phyloP scores from a whole-genome alignment of 1,140 invertebrate genomes.

The Pararge aegeria region DNA sequence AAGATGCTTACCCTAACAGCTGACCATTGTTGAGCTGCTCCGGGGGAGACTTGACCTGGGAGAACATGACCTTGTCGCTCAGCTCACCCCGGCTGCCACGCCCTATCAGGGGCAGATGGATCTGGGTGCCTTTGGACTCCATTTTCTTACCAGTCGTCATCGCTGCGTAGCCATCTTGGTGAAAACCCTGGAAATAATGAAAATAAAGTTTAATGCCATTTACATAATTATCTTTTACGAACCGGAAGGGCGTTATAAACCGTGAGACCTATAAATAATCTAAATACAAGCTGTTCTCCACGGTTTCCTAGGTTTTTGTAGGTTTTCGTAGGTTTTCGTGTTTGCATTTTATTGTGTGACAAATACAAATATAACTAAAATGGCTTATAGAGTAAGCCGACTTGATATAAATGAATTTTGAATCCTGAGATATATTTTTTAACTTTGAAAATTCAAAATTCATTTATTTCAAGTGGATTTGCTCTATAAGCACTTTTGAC shows the following conservation, averaged over 20 bases:
- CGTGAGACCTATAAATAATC: too few species aligned
- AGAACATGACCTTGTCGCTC: conserved; percentile 68
- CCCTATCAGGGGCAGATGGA: conserved; percentile 67
- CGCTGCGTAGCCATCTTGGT: conserved; percentile 59
- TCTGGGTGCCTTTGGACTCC: conserved; percentile 73
- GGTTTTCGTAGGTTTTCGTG: too few species aligned
- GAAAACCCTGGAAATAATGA: conserved; percentile 46
- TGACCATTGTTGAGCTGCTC: conserved; percentile 73
- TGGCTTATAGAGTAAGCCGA: too few species aligned
- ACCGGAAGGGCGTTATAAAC: neutral
- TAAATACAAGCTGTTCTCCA: too few species aligned
- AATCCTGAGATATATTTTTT: too few species aligned
- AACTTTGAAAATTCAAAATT: too few species aligned
- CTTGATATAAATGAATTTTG: too few species aligned
- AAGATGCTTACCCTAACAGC: conserved; percentile 53
- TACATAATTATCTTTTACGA: neutral
- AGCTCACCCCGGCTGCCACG: conserved; percentile 66
- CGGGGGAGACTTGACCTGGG: conserved; percentile 55
- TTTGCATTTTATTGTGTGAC: too few species aligned
- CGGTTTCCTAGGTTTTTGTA: too few species aligned
- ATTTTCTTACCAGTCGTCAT: conserved; percentile 68
- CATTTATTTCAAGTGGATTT: too few species aligned
- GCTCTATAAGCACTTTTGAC: too few species aligned
- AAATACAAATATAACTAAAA: too few species aligned
- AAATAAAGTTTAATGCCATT: neutral